Evolutionary conservation across 2,888 invertebrate species (phyloP).

Genomic region (Arge pagana): DNA sequence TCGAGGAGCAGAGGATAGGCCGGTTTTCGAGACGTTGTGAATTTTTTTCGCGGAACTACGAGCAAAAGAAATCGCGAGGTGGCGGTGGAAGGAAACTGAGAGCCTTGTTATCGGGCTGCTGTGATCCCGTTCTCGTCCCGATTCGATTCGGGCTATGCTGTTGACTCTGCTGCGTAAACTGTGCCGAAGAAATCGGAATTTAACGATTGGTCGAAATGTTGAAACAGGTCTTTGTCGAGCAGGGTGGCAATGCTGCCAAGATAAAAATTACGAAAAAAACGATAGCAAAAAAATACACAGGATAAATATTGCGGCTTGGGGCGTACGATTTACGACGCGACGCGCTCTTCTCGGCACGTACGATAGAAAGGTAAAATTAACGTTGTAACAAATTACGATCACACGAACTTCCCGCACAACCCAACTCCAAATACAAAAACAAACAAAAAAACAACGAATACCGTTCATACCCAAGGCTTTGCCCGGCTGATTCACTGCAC

Average conservation of each 20-base stretch:
- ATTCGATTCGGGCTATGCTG: too few relatives aligned
- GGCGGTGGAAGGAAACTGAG: too few relatives aligned
- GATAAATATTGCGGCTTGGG: conserved; percentile 21
- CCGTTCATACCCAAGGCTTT: conserved; percentile 19
- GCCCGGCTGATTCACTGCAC: conserved; percentile 21
- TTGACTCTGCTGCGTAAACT: too few relatives aligned
- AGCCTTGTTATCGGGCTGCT: too few relatives aligned
- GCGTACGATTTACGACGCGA: conserved; percentile 18
- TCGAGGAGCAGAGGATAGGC: too few relatives aligned
- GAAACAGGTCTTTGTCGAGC: conserved; percentile 19
- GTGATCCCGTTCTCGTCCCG: too few relatives aligned
- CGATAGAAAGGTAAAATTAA: conserved; percentile 20
- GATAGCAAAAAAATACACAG: conserved; percentile 10
- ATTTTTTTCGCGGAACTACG: too few relatives aligned
- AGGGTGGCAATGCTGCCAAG: conserved; percentile 21
- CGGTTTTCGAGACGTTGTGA: too few relatives aligned
- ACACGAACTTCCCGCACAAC: too few relatives aligned
- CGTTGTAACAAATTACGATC: neutral
- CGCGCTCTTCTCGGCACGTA: conserved; percentile 13
- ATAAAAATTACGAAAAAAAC: conserved; percentile 13
- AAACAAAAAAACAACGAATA: conserved; percentile 3
- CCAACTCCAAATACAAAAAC: neutral
- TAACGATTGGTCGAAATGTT: conserved; percentile 11
- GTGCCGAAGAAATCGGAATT: too few relatives aligned
- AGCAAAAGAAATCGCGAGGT: too few relatives aligned